A percentile compares a stretch with the other conserved stretches of the same genome.
Evolutionary conservation across 1,140 invertebrate genomes (phyloP).

Genomic region (Procambarus virginalis): DNA sequence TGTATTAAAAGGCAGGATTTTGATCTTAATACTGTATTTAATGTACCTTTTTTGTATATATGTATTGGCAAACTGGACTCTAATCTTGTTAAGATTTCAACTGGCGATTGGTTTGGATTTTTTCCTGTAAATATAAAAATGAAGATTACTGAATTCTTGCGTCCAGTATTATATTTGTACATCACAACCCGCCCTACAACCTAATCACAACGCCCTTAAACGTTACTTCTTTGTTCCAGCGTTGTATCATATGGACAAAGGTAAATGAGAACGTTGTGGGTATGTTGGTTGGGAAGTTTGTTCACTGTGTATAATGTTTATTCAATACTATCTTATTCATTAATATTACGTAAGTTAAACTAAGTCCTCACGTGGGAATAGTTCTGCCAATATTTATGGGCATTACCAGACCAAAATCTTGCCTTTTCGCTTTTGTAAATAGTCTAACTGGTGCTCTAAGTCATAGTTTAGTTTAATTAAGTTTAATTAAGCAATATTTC

Average conservation of each 20-base stretch:
- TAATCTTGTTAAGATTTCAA: neutral
- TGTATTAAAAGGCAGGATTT: neutral
- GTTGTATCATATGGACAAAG: too few relatives aligned
- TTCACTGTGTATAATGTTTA: too few relatives aligned
- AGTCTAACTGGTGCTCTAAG: conserved; percentile 49
- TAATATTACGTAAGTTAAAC: neutral
- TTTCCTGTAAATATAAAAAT: neutral
- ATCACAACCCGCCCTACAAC: too few relatives aligned
- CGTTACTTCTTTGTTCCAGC: too few relatives aligned
- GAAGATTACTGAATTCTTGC: neutral
- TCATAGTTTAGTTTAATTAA: too few relatives aligned
- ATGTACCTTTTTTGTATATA: neutral
- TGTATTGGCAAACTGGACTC: neutral
- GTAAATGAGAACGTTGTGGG: too few relatives aligned
- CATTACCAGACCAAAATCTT: conserved; percentile 30
- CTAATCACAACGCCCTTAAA: too few relatives aligned
- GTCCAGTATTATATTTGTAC: neutral
- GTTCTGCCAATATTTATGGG: neutral
- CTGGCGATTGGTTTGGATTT: neutral
- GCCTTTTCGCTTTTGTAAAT: conserved; percentile 39
- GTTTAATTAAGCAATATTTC: conserved; percentile 38
- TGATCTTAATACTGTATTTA: neutral
- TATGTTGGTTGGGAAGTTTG: too few relatives aligned
- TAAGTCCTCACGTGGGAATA: neutral
- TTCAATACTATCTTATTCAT: too few relatives aligned